phyloP scores from a whole-genome alignment of 2,888 invertebrate genomes.

The Apamea epomidion region DNA sequence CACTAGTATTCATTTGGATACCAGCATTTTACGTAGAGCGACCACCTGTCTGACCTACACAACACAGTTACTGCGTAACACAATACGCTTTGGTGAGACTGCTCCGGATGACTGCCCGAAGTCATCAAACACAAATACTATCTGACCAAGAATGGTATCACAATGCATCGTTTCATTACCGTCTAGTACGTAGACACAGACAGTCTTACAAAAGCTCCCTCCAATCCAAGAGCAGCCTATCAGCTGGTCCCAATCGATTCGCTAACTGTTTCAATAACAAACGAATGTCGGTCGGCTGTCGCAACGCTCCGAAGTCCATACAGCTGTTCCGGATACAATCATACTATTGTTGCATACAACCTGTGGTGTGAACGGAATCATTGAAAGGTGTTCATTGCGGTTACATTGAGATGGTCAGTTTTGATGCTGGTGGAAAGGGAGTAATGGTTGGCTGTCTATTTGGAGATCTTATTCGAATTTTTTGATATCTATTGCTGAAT shows the following conservation, averaged over 20 bases:
- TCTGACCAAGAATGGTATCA: not conserved
- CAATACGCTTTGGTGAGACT: too few relatives aligned
- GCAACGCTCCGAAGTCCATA: constrained; percentile 28
- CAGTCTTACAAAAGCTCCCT: constrained; percentile 28
- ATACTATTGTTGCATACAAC: constrained; percentile 47
- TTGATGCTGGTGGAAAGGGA: not conserved
- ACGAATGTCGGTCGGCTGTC: constrained; percentile 59
- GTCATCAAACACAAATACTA: not conserved
- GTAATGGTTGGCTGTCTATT: not conserved
- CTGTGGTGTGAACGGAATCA: constrained; percentile 25
- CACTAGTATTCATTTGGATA: too few relatives aligned
- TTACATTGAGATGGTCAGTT: not conserved
- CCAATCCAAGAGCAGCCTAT: constrained; percentile 29
- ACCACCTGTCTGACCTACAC: too few relatives aligned
- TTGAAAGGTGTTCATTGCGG: constrained; percentile 2
- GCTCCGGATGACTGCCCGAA: not conserved
- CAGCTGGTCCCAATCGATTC: constrained; percentile 52
- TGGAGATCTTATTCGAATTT: not conserved
- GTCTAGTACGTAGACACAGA: not conserved
- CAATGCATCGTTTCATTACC: not conserved
- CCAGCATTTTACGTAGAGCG: too few relatives aligned
- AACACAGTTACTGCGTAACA: too few relatives aligned
- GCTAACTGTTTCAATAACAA: constrained; percentile 52
- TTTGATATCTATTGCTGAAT: not conserved
- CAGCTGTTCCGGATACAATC: constrained; percentile 56